phyloP scores from a whole-genome alignment of 2,888 invertebrate species.

The Drosophila multiciliata region DNA sequence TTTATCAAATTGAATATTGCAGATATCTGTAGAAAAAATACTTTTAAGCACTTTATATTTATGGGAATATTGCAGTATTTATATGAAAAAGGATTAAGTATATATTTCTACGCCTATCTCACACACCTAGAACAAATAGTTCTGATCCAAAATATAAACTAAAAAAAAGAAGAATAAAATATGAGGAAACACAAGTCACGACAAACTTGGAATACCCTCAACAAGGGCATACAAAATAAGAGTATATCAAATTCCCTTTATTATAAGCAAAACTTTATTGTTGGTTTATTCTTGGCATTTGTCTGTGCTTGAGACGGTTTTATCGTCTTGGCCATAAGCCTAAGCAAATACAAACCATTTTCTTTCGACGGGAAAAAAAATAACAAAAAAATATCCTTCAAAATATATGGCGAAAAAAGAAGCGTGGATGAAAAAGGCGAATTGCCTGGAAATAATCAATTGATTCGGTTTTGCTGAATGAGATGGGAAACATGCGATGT shows the following conservation, averaged over 20 bases:
- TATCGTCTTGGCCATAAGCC: slow-evolving; percentile 73
- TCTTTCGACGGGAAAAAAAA: slow-evolving; percentile 45
- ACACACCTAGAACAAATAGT: not conserved
- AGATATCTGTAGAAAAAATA: not conserved
- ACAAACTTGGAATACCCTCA: not conserved
- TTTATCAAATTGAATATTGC: not conserved
- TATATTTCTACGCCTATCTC: not conserved
- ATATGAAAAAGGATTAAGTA: not conserved
- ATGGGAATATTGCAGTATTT: not conserved
- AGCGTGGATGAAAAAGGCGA: slow-evolving; percentile 23
- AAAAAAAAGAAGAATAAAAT: not conserved
- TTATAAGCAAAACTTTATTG: slow-evolving; percentile 10
- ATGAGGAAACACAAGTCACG: not conserved
- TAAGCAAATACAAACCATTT: slow-evolving; percentile 77
- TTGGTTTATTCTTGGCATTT: slow-evolving; percentile 44
- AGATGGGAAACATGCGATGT: not conserved
- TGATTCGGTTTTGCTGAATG: slow-evolving; percentile 32
- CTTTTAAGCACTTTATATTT: no score
- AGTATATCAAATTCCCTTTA: slow-evolving; percentile 41
- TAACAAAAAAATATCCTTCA: slow-evolving; percentile 23
- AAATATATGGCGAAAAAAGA: slow-evolving; percentile 23
- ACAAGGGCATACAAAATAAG: slow-evolving; percentile 19
- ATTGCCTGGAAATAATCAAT: slow-evolving; percentile 56
- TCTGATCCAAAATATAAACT: not conserved
- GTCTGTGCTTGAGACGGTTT: slow-evolving; percentile 61